phyloP scores from a whole-genome alignment of 2,888 invertebrate genomes.

The Itoplectis maculator region DNA sequence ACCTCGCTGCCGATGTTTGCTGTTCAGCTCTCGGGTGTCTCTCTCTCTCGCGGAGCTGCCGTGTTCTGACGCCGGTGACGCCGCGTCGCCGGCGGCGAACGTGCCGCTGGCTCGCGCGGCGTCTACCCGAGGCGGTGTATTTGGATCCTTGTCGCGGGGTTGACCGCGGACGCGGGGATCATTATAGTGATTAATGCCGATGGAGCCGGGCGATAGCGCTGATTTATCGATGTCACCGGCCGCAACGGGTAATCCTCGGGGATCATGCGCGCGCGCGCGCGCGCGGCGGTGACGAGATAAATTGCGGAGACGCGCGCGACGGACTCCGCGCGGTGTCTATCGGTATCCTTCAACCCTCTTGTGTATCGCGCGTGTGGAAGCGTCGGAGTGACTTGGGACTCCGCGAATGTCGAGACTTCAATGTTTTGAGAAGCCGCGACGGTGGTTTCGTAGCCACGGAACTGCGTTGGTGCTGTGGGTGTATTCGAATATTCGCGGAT shows the following conservation, averaged over 20 bases:
- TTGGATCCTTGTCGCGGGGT: constrained; percentile 80
- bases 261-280: constrained; percentile 37
- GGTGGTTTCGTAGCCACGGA: no score
- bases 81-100: constrained; percentile 56
- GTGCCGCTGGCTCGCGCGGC: no score
- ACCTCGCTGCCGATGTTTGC: constrained; percentile 17
- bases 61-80: constrained; percentile 35
- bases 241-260: constrained; percentile 58
- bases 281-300: constrained; percentile 47
- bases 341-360: constrained; percentile 30
- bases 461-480: no score
- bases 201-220: constrained; percentile 81
- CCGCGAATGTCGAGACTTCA: background rate
- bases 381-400: background rate
- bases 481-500: no score
- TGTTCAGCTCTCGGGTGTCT: no score
- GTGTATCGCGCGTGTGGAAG: constrained; percentile 15
- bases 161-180: constrained; percentile 77
- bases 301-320: constrained; percentile 44
- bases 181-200: constrained; percentile 84
- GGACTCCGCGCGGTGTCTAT: constrained; percentile 17
- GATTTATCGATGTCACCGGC: constrained; percentile 84
- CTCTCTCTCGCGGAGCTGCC: constrained; percentile 27
- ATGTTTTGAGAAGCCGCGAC: background rate
- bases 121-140: constrained; percentile 72